Conservation (phyloP, 2,113 vertebrate species). For the Platichthys stellatus region DNA sequence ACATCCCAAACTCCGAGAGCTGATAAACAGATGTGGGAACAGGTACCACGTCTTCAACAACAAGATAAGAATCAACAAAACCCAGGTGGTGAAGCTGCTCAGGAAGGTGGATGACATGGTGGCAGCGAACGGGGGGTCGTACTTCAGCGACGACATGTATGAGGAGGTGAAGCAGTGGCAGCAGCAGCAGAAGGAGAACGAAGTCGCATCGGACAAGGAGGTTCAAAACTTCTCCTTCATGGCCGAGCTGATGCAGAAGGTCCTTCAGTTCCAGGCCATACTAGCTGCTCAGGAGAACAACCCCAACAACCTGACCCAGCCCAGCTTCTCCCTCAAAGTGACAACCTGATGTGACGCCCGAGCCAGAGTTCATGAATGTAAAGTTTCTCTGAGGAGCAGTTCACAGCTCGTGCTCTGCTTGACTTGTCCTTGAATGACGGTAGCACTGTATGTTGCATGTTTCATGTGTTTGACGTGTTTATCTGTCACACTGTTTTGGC, state of each 20-base stretch:
- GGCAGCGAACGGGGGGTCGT: conserved; percentile 27
- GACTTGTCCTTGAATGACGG: no score
- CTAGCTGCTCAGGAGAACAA: not conserved
- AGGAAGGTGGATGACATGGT: conserved; percentile 48
- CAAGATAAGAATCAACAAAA: conserved; percentile 1
- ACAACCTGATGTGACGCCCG: no score
- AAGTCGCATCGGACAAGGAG: not conserved
- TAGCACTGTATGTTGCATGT: no score
- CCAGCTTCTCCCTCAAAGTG: not conserved
- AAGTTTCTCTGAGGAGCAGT: no score
- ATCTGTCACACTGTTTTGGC: not conserved
- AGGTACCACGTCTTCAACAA: conserved; percentile 56
- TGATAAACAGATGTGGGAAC: conserved; percentile 41
- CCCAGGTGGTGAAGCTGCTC: conserved; percentile 43
- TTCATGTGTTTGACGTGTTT: no score
- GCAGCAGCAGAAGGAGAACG: not conserved
- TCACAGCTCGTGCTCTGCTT: no score
- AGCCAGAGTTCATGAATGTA: no score
- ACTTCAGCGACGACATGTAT: conserved; percentile 30
- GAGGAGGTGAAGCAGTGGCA: not conserved
- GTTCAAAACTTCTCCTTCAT: conserved; percentile 18
- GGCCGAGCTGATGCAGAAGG: conserved; percentile 17
- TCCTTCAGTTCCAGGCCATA: conserved; percentile 21
- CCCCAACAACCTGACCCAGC: not conserved
- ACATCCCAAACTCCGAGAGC: conserved; percentile 25